Conservation (phyloP, 2,113 vertebrate genomes). For the Bufo gargarizans region DNA sequence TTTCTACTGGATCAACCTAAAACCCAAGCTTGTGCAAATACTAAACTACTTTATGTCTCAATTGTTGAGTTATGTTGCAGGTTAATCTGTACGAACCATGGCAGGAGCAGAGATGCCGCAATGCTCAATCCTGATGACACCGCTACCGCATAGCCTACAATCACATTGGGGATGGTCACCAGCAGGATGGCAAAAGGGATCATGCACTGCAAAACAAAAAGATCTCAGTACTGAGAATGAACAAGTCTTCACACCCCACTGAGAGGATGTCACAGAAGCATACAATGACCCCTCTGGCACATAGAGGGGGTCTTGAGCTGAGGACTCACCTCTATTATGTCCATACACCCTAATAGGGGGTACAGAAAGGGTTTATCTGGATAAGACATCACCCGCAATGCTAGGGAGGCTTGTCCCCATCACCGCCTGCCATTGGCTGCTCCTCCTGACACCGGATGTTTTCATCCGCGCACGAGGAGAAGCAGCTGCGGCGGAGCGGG, state of each 20-base stretch:
- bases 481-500: too few relatives aligned
- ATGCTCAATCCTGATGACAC: constrained; percentile 91
- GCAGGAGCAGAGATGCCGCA: constrained; percentile 89
- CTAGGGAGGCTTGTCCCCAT: too few relatives aligned
- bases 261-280: neutral
- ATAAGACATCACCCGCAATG: too few relatives aligned
- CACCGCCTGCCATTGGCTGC: too few relatives aligned
- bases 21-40: too few relatives aligned
- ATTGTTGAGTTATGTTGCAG: neutral
- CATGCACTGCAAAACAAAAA: constrained; percentile 81
- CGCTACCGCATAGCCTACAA: constrained; percentile 86
- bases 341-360: too few relatives aligned
- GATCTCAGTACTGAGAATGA: neutral
- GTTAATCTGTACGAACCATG: constrained; percentile 80
- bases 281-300: neutral
- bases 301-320: neutral
- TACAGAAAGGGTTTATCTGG: too few relatives aligned
- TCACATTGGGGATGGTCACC: constrained; percentile 83
- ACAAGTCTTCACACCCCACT: neutral
- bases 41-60: neutral
- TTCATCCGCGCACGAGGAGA: too few relatives aligned
- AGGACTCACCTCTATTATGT: too few relatives aligned
- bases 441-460: too few relatives aligned
- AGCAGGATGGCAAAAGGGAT: constrained; percentile 90
- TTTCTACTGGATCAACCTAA: too few relatives aligned